Conservation (phyloP, 2,888 invertebrate species). For the Drosophila kuntzei region DNA sequence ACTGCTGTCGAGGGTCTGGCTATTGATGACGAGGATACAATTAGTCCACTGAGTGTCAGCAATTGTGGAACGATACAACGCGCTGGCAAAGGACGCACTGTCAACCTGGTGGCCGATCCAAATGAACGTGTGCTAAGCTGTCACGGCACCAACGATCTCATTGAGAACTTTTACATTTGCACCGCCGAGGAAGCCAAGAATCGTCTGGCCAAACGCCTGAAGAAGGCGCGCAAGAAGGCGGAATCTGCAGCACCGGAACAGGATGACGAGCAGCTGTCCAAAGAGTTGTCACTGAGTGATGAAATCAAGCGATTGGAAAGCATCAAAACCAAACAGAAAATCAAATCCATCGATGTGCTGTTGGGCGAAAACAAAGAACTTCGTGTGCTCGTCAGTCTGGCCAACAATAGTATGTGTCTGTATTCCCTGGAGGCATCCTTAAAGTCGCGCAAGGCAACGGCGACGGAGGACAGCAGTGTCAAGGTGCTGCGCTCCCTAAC, state of each 20-base stretch:
- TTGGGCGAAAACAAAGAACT: constrained; percentile 90
- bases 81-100: constrained; percentile 92
- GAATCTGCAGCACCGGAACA: constrained; percentile 17
- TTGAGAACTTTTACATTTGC: constrained; percentile 94
- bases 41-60: constrained; percentile 90
- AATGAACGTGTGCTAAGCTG: constrained; percentile 91
- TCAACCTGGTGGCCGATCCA: constrained; percentile 90
- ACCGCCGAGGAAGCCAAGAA: constrained; percentile 90
- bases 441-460: constrained; percentile 86
- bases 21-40: constrained; percentile 83
- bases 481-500: constrained; percentile 88
- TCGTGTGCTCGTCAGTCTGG: constrained; percentile 88
- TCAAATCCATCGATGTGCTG: constrained; percentile 90
- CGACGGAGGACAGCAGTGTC: constrained; percentile 82
- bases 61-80: constrained; percentile 93
- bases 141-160: constrained; percentile 92
- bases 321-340: constrained; percentile 89
- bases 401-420: constrained; percentile 91
- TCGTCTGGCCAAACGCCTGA: constrained; percentile 91
- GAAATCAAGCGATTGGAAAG: constrained; percentile 90
- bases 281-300: constrained; percentile 88
- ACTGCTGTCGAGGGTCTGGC: constrained; percentile 84
- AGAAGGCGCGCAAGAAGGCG: constrained; percentile 87
- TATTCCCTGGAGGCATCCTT: constrained; percentile 86
- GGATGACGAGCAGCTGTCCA: constrained; percentile 60